phyloP scores from a whole-genome alignment of 2,888 invertebrate genomes.

The Sarcophaga subvicina region DNA sequence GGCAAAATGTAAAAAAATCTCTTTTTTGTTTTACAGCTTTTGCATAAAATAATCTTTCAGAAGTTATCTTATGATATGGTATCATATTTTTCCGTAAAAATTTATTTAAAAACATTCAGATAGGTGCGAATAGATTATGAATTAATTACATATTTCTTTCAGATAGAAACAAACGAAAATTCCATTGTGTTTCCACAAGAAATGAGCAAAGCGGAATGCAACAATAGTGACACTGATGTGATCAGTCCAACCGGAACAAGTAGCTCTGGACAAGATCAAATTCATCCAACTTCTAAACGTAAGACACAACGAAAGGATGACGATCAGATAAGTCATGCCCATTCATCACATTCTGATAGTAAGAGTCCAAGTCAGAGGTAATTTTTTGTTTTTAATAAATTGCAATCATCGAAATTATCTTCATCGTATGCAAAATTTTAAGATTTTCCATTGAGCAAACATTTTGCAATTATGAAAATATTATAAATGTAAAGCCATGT shows the following conservation, averaged over 20 bases:
- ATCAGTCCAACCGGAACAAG: slow-evolving; percentile 79
- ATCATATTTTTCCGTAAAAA: no score
- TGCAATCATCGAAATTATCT: not conserved
- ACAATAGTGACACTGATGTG: slow-evolving; percentile 78
- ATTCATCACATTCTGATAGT: slow-evolving; percentile 88
- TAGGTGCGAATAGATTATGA: no score
- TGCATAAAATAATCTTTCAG: no score
- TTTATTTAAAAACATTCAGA: no score
- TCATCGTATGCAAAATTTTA: not conserved
- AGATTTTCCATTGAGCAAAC: no score
- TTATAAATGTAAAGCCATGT: no score
- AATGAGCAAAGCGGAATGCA: slow-evolving; percentile 75
- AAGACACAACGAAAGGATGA: slow-evolving; percentile 86
- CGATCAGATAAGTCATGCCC: slow-evolving; percentile 87
- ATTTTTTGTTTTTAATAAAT: slow-evolving; percentile 45
- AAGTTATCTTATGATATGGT: no score
- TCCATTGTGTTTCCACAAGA: slow-evolving; percentile 74
- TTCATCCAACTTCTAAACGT: slow-evolving; percentile 56
- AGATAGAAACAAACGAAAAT: slow-evolving; percentile 76
- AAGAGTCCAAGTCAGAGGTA: slow-evolving; percentile 85
- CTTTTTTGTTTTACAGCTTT: no score
- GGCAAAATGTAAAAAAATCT: no score
- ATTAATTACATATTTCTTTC: slow-evolving; percentile 14
- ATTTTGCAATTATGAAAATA: no score
- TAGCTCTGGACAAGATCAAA: slow-evolving; percentile 75